phyloP scores from a whole-genome alignment of 53 echinoderm and acorn worm genomes.

The Apostichopus leukothele region DNA sequence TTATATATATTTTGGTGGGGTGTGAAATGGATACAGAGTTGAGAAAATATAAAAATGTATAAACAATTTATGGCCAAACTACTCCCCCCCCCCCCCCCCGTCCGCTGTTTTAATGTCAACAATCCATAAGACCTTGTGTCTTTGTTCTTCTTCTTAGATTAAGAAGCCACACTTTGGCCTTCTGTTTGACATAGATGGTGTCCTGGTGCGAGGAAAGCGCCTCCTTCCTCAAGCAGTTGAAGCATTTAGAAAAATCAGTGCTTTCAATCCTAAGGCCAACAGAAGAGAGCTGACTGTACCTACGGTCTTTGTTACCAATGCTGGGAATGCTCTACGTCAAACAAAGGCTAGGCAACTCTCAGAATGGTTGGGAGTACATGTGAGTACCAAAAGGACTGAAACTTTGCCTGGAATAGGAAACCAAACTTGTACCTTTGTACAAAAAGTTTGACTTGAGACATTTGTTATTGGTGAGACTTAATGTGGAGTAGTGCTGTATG shows the following conservation, averaged over 20 bases:
- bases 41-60: too few species aligned
- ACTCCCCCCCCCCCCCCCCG: too few species aligned
- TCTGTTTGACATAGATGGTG: constrained; percentile 95
- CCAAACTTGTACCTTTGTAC: too few species aligned
- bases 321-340: constrained; percentile 80
- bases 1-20: too few species aligned
- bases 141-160: neutral
- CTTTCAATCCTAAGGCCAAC: constrained; percentile 45
- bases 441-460: too few species aligned
- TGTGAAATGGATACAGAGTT: too few species aligned
- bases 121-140: too few species aligned
- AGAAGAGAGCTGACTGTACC: constrained; percentile 78
- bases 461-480: too few species aligned
- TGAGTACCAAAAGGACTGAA: constrained; percentile 23
- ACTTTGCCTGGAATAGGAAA: too few species aligned
- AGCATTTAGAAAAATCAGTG: constrained; percentile 76
- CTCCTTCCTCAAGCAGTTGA: constrained; percentile 79
- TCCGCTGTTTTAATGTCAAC: too few species aligned
- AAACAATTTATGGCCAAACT: too few species aligned
- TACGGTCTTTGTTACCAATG: constrained; percentile 91
- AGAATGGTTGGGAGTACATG: constrained; percentile 73
- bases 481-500: too few species aligned
- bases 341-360: constrained; percentile 83
- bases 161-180: constrained; percentile 80
- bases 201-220: constrained; percentile 77